Percentiles rank a stretch among this genome's conserved stretches.
These are phyloP conservation scores for Cyanoderma ruficeps DNA, from an alignment of 2,113 vertebrate genomes.

Conservation along the genomic window DNA sequence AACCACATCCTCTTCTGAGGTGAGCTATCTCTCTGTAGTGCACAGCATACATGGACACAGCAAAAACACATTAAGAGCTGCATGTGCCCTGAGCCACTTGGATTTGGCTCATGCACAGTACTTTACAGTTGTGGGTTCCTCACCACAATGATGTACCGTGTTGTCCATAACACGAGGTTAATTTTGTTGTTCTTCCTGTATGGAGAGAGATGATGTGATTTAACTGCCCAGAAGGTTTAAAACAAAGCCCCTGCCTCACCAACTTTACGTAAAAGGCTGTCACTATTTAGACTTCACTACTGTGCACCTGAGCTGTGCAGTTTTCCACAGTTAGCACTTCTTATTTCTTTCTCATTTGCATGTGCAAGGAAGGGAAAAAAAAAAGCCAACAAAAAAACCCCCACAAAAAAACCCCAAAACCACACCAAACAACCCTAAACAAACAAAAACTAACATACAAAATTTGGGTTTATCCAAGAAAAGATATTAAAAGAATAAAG, in stretches of 20 bases:
- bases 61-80: not conserved
- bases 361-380: not conserved
- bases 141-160: rapidly evolving
- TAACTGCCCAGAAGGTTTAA: not conserved
- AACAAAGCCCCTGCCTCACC: not conserved
- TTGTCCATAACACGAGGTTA: not conserved
- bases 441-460: rapidly evolving
- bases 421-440: not conserved
- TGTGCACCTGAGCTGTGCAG: not conserved
- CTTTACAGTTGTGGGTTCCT: not conserved
- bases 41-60: not conserved
- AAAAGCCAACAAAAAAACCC: no score
- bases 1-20: not conserved
- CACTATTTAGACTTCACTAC: not conserved
- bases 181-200: not conserved
- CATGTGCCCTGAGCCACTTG: rapidly evolving
- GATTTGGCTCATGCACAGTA: not conserved
- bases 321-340: not conserved
- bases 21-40: not conserved
- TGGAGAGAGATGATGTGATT: not conserved
- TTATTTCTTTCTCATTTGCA: not conserved
- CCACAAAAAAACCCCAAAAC: not conserved
- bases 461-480: not conserved
- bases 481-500: not conserved
- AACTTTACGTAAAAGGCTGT: not conserved